A percentile compares a stretch with the other conserved stretches of the same genome.
Conservation (phyloP, 1,140 invertebrate genomes). For the Drosophila nikananu region DNA sequence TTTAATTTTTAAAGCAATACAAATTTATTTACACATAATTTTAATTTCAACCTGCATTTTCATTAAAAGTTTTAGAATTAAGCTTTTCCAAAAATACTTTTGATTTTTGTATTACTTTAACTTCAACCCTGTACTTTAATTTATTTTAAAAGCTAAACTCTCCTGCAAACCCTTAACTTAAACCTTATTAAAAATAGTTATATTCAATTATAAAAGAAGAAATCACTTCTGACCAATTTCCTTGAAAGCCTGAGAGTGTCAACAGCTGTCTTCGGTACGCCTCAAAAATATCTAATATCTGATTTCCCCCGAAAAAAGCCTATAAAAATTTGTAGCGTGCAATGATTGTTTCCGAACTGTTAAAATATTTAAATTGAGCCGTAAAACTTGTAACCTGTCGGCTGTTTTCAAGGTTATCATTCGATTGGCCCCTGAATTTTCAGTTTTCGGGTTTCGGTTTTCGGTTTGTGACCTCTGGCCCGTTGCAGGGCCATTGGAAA, state of each 20-base stretch:
- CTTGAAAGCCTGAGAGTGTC: constrained; percentile 18
- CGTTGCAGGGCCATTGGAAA: constrained; percentile 54
- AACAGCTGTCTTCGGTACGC: constrained; percentile 30
- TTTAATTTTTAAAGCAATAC: too few relatives aligned
- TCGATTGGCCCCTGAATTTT: constrained; percentile 43
- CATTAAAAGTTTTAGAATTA: too few relatives aligned
- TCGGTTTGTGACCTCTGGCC: constrained; percentile 51
- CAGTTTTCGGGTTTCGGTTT: constrained; percentile 11
- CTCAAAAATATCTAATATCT: constrained; percentile 20
- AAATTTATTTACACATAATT: too few relatives aligned
- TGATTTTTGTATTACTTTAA: not conserved
- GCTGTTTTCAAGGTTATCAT: constrained; percentile 70
- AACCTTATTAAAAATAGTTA: constrained; percentile 24
- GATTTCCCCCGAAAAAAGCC: not conserved
- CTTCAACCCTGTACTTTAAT: not conserved
- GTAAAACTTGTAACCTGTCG: constrained; percentile 72
- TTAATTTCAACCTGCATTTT: too few relatives aligned
- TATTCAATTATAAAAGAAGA: constrained; percentile 1
- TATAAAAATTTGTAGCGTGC: constrained; percentile 25
- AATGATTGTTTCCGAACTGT: constrained; percentile 38
- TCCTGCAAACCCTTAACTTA: not conserved
- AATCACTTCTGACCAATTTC: constrained; percentile 13
- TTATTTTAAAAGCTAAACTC: not conserved
- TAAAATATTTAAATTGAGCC: constrained; percentile 77
- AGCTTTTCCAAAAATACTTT: too few relatives aligned